Evolutionary conservation across 2,797 vertebrate species (phyloP).

Genomic region (Pseudochirops cupreus): DNA sequence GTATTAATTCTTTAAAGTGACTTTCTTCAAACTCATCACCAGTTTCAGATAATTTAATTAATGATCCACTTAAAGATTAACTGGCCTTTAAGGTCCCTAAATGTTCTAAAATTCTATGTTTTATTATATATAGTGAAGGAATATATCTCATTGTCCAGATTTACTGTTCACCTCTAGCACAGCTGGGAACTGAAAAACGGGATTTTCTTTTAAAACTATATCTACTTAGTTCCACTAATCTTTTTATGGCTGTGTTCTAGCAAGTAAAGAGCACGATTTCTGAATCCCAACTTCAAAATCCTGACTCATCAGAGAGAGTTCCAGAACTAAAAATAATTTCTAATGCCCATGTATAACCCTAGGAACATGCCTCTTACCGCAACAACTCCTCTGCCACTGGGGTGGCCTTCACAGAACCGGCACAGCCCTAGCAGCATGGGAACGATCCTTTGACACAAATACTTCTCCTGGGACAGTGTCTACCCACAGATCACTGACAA

Average conservation of each 20-base stretch:
- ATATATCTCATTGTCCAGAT: background rate
- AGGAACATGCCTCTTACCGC: background rate
- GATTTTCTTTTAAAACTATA: background rate
- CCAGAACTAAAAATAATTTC: background rate
- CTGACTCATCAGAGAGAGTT: background rate
- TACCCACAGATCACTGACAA: background rate
- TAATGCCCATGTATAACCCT: background rate
- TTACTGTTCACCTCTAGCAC: background rate
- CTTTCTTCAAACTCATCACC: background rate
- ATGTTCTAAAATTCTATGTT: background rate
- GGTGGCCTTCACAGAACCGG: background rate
- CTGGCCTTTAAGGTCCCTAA: background rate
- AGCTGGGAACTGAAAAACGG: background rate
- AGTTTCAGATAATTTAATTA: background rate
- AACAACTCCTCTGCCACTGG: background rate
- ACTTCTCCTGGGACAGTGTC: background rate
- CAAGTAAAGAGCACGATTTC: constrained; percentile 17
- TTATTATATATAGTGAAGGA: background rate
- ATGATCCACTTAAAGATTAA: background rate
- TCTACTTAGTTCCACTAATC: background rate
- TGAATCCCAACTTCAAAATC: background rate
- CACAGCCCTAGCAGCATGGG: background rate
- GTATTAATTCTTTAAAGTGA: background rate
- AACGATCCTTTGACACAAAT: background rate
- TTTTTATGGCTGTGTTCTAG: constrained; percentile 13